phyloP scores from a whole-genome alignment of 2,888 invertebrate species.

The Synanthedon vespiformis region DNA sequence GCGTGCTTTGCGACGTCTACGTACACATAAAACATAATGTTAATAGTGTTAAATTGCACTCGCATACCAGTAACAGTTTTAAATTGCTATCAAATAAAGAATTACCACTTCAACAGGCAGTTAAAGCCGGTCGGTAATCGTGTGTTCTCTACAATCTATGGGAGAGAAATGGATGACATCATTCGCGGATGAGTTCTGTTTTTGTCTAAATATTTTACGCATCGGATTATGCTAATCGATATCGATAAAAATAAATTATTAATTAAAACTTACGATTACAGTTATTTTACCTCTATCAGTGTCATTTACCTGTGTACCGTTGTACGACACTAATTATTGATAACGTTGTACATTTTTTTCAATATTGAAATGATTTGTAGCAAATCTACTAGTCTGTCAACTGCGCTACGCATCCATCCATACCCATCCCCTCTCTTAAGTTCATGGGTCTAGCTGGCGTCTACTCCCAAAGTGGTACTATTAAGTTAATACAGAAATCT shows the following conservation, averaged over 20 bases:
- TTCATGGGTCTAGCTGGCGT: no score
- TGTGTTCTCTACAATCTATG: not conserved
- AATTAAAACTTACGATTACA: slow-evolving; percentile 17
- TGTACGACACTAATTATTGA: slow-evolving; percentile 4
- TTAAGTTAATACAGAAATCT: no score
- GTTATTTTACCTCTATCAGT: slow-evolving; percentile 15
- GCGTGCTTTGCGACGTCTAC: slow-evolving; percentile 27
- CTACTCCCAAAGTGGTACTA: no score
- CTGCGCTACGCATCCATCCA: no score
- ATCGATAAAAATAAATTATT: slow-evolving; percentile 14
- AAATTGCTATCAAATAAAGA: slow-evolving; percentile 26
- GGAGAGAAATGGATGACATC: not conserved
- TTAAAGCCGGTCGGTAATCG: not conserved
- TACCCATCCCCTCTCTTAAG: no score
- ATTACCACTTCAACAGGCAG: slow-evolving; percentile 8
- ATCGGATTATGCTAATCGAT: slow-evolving; percentile 18
- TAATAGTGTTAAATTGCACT: slow-evolving; percentile 25
- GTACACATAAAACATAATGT: slow-evolving; percentile 25
- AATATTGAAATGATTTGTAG: no score
- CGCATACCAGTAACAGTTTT: slow-evolving; percentile 16
- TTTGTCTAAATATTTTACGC: not conserved
- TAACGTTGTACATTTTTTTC: slow-evolving; percentile 1
- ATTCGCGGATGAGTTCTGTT: slow-evolving; percentile 1
- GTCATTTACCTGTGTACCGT: slow-evolving; percentile 17
- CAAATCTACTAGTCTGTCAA: no score